Conservation (phyloP, 92 coral and sea anemone genomes). For the Pocillopora meandrina region DNA sequence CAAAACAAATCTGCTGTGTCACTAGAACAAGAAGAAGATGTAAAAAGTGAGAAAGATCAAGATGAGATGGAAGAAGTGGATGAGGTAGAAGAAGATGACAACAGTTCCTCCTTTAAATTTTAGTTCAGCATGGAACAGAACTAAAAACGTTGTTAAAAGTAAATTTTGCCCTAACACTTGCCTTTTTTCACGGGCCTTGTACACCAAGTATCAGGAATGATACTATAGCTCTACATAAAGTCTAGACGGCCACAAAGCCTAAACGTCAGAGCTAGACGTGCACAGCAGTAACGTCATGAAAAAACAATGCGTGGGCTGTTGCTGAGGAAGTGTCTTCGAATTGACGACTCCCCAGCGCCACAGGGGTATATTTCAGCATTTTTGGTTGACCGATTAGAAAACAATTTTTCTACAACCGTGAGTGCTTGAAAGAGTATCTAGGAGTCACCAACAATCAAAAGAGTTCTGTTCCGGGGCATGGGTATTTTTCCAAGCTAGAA, state of each 20-base stretch:
- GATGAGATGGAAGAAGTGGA: constrained; percentile 26
- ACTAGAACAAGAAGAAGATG: constrained; percentile 42
- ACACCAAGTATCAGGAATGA: background rate
- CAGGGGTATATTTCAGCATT: background rate
- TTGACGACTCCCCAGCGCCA: constrained; percentile 58
- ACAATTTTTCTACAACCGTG: constrained; percentile 46
- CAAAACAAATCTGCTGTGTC: constrained; percentile 46
- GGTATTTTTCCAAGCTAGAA: too few relatives aligned
- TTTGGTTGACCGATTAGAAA: constrained; percentile 47
- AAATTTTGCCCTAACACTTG: constrained; percentile 19
- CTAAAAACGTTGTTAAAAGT: constrained; percentile 27
- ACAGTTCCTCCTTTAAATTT: constrained; percentile 25
- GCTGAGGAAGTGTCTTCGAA: constrained; percentile 55
- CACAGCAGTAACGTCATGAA: constrained; percentile 33
- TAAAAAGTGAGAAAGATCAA: constrained; percentile 31
- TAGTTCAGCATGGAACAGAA: constrained; percentile 24
- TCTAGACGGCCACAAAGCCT: background rate
- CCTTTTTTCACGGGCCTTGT: constrained; percentile 18
- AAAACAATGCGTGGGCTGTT: constrained; percentile 62
- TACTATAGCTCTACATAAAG: background rate
- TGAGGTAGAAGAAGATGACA: constrained; percentile 34
- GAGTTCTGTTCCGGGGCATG: too few relatives aligned
- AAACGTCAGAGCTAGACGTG: constrained; percentile 46
- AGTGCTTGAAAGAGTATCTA: too few relatives aligned
- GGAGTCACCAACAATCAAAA: too few relatives aligned